A percentile compares a stretch with the other conserved stretches of the same genome.
Conservation (phyloP, 2,797 vertebrate species). For the Luscinia megarhynchos region DNA sequence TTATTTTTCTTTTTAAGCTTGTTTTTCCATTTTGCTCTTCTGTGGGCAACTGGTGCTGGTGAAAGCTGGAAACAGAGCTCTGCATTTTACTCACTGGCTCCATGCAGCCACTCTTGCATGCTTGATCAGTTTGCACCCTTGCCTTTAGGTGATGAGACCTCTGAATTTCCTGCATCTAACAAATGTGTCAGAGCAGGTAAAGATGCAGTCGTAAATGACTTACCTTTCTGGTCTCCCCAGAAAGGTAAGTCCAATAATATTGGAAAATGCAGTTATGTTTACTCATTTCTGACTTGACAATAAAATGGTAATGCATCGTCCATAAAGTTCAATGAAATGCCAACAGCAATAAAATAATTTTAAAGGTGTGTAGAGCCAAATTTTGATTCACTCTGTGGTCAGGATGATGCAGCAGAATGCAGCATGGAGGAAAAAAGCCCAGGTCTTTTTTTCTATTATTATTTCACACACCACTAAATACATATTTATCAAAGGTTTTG, state of each 20-base stretch:
- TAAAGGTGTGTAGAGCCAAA: not conserved
- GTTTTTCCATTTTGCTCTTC: not conserved
- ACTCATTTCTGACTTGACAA: not conserved
- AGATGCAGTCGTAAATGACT: not conserved
- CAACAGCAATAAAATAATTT: not conserved
- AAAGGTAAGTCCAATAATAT: not conserved
- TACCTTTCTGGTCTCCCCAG: not conserved
- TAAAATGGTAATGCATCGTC: not conserved
- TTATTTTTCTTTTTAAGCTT: not conserved
- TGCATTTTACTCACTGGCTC: not conserved
- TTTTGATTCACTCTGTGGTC: not conserved
- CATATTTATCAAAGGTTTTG: slow-evolving; percentile 41
- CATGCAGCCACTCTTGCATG: not conserved
- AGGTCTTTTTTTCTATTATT: not conserved
- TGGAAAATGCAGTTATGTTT: slow-evolving; percentile 4
- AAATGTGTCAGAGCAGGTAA: not conserved
- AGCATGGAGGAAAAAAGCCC: not conserved
- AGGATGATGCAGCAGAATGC: slow-evolving; percentile 1
- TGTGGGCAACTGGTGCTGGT: not conserved
- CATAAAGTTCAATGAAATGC: not conserved
- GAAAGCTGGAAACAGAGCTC: not conserved
- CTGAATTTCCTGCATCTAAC: not conserved
- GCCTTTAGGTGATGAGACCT: not conserved
- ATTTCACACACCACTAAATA: slow-evolving; percentile 23
- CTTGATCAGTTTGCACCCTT: not conserved